phyloP scores from a whole-genome alignment of 2,797 vertebrate genomes.

The Bradypodion ventrale region DNA sequence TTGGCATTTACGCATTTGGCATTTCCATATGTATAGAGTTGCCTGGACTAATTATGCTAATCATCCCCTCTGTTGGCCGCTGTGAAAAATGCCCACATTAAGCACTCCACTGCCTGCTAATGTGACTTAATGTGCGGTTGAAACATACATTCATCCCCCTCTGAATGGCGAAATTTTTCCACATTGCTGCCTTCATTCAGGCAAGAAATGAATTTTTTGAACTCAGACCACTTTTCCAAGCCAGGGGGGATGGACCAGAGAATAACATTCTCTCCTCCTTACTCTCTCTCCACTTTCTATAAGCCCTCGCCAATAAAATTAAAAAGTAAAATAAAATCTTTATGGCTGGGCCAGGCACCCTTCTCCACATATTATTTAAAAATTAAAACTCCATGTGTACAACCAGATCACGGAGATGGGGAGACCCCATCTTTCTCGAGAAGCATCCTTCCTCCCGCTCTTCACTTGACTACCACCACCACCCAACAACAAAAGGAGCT shows the following conservation, averaged over 20 bases:
- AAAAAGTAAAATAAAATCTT: conserved; percentile 11
- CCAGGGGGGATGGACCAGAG: conserved; percentile 76
- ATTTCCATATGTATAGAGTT: conserved; percentile 98
- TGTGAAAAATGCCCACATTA: conserved; percentile 97
- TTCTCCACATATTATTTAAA: conserved; percentile 15
- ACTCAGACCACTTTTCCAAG: conserved; percentile 85
- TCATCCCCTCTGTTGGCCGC: conserved; percentile 93
- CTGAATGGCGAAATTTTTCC: conserved; percentile 96
- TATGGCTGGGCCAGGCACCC: not conserved
- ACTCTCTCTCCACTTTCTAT: conserved; percentile 40
- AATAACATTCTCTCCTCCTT: conserved; percentile 72
- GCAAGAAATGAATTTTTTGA: conserved; percentile 95
- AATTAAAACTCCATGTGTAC: conserved; percentile 3
- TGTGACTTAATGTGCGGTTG: conserved; percentile 96
- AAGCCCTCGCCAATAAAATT: conserved; percentile 12
- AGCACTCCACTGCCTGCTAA: conserved; percentile 96
- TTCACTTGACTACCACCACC: conserved; percentile 1
- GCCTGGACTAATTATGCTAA: conserved; percentile 98
- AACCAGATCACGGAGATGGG: conserved; percentile 6
- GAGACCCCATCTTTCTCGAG: conserved; percentile 17
- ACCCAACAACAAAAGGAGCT: conserved; percentile 15
- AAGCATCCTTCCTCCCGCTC: conserved; percentile 23
- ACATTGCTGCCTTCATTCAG: conserved; percentile 96
- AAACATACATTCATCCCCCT: conserved; percentile 94
- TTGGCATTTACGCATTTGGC: conserved; percentile 92